phyloP scores from a whole-genome alignment of 1,140 invertebrate species.

The Sycobia sp. region DNA sequence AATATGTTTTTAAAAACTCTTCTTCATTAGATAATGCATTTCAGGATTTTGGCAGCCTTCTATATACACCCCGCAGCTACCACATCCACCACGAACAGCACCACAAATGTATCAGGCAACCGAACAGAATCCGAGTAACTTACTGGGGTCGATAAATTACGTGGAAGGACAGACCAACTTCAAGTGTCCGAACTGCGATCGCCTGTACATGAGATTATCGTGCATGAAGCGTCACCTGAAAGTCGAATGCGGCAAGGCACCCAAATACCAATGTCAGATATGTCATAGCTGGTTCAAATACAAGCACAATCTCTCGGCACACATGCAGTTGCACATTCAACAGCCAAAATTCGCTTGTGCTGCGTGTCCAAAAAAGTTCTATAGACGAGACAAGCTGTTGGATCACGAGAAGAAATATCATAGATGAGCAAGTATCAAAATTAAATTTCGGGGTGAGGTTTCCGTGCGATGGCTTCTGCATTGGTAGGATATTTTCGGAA shows the following conservation, averaged over 20 bases:
- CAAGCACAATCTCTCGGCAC: constrained; percentile 54
- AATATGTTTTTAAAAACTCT: no score
- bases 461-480: no score
- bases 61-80: background rate
- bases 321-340: constrained; percentile 47
- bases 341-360: constrained; percentile 19
- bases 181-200: constrained; percentile 50
- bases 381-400: constrained; percentile 16
- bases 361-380: constrained; percentile 41
- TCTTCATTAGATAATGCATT: no score
- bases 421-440: no score
- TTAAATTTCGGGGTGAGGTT: no score
- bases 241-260: constrained; percentile 57
- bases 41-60: constrained; percentile 24
- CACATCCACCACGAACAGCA: background rate
- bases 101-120: no score
- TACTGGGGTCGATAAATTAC: no score
- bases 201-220: constrained; percentile 50
- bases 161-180: constrained; percentile 12
- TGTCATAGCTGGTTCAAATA: constrained; percentile 56
- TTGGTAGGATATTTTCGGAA: no score
- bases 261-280: constrained; percentile 53
- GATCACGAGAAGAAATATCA: constrained; percentile 28
- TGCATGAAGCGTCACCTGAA: constrained; percentile 54
- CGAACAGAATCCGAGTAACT: no score